Conservation (phyloP, 2,113 vertebrate genomes). For the Anthoscopus minutus region DNA sequence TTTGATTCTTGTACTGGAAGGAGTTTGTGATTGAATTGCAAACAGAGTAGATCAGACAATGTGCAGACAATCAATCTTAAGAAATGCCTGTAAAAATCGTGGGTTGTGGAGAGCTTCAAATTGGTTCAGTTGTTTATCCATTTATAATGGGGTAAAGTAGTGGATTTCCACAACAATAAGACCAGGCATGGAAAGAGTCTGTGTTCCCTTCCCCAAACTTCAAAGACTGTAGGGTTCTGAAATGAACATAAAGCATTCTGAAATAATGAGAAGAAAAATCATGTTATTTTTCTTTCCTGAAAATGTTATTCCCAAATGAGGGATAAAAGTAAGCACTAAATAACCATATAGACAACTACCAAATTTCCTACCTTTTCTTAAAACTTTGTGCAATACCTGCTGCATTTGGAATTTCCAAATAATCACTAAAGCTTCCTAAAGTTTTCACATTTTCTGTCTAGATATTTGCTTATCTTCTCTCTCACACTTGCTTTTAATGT, state of each 20-base stretch:
- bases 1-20: neutral
- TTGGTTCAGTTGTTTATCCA: neutral
- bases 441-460: neutral
- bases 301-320: neutral
- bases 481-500: neutral
- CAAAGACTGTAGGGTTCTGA: neutral
- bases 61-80: neutral
- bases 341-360: neutral
- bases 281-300: neutral
- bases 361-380: neutral
- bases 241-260: neutral
- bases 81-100: neutral
- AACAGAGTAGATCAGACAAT: neutral
- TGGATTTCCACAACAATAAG: neutral
- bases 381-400: neutral
- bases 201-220: neutral
- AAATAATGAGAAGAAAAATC: conserved; percentile 23
- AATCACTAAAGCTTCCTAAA: neutral
- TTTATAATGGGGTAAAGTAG: neutral
- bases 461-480: neutral
- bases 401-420: neutral
- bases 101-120: neutral
- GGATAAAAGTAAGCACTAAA: neutral
- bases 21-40: neutral
- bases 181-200: neutral